Evolutionary conservation across 2,113 vertebrate species (phyloP), one percentile per base, ranked within the genome.

Genomic region (Hyperoodon ampullatus): DNA sequence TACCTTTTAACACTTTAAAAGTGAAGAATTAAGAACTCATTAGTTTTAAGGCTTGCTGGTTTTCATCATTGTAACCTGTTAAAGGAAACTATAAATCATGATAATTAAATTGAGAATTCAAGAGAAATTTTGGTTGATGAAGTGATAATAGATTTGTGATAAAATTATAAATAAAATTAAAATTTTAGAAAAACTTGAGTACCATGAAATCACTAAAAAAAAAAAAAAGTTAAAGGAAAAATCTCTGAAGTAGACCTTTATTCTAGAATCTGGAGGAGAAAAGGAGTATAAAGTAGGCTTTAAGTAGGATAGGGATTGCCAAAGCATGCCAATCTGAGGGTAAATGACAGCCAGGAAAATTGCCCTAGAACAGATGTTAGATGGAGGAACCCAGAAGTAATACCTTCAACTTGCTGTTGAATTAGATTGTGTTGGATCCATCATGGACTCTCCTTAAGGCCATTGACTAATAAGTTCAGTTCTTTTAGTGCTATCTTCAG

Each of bases 51-150:
- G 2, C 10, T 44, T 71, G 44, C 35, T 58, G 87, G 44, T 95
- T 87, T 87, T 93, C 68, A 81, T 93, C 68, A 81, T n/a, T 93
- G 18, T 82, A 87, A 55, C 65, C 47, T 97, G 14, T 39, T 95
- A 88, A 81, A 87, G 44, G 82, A 94, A 90, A 94, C 70, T 93
- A 70, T 82, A 18, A n/a, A 55, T 91, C 61, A 18, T 82, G 50
- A 68, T 90, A n/a, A 75, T 86, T 84, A 55, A 70, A 21, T 95
- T 93, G 28, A 65, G 18, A 90, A 61, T 75, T 85, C 42, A 86
- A 81, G 87, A 61, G 18, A 90, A 74, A 75, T 82, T 81, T 95
- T 93, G 70, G 71, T 60, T 93, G 55, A 24, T 68, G 23, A 61
- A 65, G n/a, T 82, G 71, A 55, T 82, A 68, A 75, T 94, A 66